Evolutionary conservation across 2,888 invertebrate species (phyloP).

Genomic region (Malthinus seriepunctatus): DNA sequence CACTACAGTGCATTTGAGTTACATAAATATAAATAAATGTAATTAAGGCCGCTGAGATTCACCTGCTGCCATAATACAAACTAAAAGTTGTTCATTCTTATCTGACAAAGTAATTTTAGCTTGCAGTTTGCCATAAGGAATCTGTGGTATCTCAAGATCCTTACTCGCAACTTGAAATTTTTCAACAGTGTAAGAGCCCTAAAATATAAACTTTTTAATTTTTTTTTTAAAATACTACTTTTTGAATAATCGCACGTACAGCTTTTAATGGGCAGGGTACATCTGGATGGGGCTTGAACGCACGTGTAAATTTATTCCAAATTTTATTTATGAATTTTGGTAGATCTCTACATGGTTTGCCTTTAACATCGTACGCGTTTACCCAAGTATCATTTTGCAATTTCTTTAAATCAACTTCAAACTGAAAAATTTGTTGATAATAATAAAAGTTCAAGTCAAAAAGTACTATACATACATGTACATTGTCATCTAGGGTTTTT

Average conservation of each 20-base stretch:
- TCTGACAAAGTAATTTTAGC: background rate
- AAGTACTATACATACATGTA: background rate
- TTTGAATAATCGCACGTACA: background rate
- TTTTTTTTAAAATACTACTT: background rate
- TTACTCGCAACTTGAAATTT: background rate
- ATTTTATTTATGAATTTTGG: background rate
- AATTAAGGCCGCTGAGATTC: background rate
- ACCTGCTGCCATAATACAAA: background rate
- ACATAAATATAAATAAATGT: no score
- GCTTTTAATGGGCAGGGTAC: background rate
- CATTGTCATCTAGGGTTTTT: background rate
- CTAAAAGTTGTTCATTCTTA: background rate
- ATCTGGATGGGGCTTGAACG: rapidly evolving
- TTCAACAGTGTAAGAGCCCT: background rate
- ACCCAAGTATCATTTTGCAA: background rate
- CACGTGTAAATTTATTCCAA: background rate
- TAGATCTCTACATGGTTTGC: background rate
- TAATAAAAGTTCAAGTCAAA: background rate
- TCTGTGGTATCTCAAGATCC: background rate
- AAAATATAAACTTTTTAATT: background rate
- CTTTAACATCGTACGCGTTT: background rate
- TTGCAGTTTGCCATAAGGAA: background rate
- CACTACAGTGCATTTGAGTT: no score
- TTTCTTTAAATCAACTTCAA: background rate
- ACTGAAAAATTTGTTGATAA: background rate